Percentiles rank a stretch among this genome's conserved stretches.
Evolutionary conservation across 1,140 invertebrate species (phyloP).

Genomic region (Goniozus legneri): DNA sequence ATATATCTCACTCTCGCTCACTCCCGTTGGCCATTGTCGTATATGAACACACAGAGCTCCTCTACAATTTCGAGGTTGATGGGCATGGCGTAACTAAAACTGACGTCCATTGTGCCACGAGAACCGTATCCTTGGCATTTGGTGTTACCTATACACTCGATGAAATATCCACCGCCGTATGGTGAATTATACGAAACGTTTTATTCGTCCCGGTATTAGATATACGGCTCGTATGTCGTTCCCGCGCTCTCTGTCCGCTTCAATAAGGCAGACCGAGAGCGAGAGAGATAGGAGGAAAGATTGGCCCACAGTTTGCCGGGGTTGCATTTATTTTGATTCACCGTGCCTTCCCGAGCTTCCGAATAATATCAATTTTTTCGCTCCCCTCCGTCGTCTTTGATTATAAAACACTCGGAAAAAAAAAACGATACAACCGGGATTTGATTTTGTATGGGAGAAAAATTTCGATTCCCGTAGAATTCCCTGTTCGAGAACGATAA

Average conservation of each 20-base stretch:
- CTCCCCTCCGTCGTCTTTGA: too few species aligned
- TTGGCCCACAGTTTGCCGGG: too few species aligned
- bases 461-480: too few species aligned
- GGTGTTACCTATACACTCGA: slow-evolving; percentile 1
- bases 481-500: too few species aligned
- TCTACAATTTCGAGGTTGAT: slow-evolving; percentile 39
- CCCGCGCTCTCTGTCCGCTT: neutral
- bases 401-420: too few species aligned
- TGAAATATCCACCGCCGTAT: slow-evolving; percentile 4
- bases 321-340: too few species aligned
- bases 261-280: neutral
- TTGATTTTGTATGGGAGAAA: too few species aligned
- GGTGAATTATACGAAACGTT: neutral
- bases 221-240: too few species aligned
- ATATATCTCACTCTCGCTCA: slow-evolving; percentile 1
- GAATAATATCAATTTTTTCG: too few species aligned
- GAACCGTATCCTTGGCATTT: slow-evolving; percentile 24
- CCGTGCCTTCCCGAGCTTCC: too few species aligned
- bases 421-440: too few species aligned
- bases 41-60: neutral
- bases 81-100: slow-evolving; percentile 44
- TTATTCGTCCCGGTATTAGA: too few species aligned
- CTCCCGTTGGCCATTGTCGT: neutral
- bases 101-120: slow-evolving; percentile 45
- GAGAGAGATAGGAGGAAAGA: neutral